A percentile compares a stretch with the other conserved stretches of the same genome.
Evolutionary conservation across 2,888 invertebrate species (phyloP).

Genomic region (Volucella zonaria): DNA sequence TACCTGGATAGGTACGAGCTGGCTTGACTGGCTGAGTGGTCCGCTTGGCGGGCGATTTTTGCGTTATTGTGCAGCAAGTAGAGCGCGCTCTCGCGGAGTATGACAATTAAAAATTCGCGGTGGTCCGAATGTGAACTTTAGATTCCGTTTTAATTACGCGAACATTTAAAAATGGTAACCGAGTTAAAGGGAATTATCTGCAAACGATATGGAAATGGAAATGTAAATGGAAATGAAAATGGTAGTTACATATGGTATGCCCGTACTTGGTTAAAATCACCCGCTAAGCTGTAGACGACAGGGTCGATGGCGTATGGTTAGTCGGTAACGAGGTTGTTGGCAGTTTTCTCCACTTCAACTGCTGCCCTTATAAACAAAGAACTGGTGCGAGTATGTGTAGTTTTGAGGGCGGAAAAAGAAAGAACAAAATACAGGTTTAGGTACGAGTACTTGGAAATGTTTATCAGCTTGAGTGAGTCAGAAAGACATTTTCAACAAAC

Average conservation of each 20-base stretch:
- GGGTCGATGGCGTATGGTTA: conserved; percentile 58
- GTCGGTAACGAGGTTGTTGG: conserved; percentile 54
- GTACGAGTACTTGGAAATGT: too few species aligned
- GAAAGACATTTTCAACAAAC: too few species aligned
- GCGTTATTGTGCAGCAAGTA: conserved; percentile 1
- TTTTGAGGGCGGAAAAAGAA: too few species aligned
- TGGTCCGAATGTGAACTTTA: conserved; percentile 68
- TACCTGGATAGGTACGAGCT: not conserved
- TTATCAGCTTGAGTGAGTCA: too few species aligned
- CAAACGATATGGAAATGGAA: conserved; percentile 56
- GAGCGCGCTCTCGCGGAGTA: not conserved
- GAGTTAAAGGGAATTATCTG: conserved; percentile 68
- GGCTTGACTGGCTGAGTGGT: too few species aligned
- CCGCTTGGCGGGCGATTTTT: too few species aligned
- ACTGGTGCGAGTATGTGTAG: conserved; percentile 1
- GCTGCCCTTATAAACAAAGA: not conserved
- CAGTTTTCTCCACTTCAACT: not conserved
- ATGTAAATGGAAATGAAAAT: conserved; percentile 39
- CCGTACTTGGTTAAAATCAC: not conserved
- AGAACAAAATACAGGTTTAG: too few species aligned
- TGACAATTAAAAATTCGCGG: conserved; percentile 66
- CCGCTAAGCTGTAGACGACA: not conserved
- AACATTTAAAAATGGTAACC: conserved; percentile 68
- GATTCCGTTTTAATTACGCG: conserved; percentile 70
- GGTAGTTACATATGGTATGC: conserved; percentile 33